These are phyloP conservation scores for Enteromius thamalakanensis DNA, from an alignment of 2,797 vertebrate species.

Conservation along the genomic window DNA sequence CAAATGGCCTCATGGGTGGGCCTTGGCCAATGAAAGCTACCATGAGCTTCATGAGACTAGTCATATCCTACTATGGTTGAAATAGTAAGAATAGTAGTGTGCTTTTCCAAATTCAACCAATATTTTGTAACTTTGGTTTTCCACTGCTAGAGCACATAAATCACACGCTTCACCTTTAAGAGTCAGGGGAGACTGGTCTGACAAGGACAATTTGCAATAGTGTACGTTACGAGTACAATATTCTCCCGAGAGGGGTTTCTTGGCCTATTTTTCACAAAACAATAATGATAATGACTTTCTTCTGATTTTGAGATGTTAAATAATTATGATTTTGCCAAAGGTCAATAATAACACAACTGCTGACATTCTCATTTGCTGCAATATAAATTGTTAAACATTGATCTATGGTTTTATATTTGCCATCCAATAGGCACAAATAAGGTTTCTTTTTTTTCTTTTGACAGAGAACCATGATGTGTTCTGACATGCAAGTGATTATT, in stretches of 20 bases:
- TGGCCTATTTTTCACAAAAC: constrained; percentile 72
- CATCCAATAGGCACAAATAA: constrained; percentile 74
- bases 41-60: too few relatives aligned
- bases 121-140: constrained; percentile 6
- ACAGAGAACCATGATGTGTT: constrained; percentile 74
- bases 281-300: constrained; percentile 71
- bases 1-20: too few relatives aligned
- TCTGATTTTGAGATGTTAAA: constrained; percentile 74
- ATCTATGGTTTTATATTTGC: constrained; percentile 84
- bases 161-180: constrained; percentile 4
- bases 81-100: neutral
- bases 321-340: constrained; percentile 77
- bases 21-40: too few relatives aligned
- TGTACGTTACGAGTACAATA: constrained; percentile 16
- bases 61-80: neutral
- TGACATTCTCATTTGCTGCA: constrained; percentile 76
- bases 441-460: constrained; percentile 75
- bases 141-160: constrained; percentile 7
- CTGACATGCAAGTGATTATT: constrained; percentile 75
- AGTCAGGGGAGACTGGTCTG: neutral
- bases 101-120: neutral
- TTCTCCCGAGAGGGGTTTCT: constrained; percentile 61
- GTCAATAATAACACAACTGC: constrained; percentile 75
- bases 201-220: constrained; percentile 22
- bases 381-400: constrained; percentile 81